A percentile compares a stretch with the other conserved stretches of the same genome.
Evolutionary conservation across 2,888 invertebrate genomes (phyloP).

Genomic region (Actias luna): DNA sequence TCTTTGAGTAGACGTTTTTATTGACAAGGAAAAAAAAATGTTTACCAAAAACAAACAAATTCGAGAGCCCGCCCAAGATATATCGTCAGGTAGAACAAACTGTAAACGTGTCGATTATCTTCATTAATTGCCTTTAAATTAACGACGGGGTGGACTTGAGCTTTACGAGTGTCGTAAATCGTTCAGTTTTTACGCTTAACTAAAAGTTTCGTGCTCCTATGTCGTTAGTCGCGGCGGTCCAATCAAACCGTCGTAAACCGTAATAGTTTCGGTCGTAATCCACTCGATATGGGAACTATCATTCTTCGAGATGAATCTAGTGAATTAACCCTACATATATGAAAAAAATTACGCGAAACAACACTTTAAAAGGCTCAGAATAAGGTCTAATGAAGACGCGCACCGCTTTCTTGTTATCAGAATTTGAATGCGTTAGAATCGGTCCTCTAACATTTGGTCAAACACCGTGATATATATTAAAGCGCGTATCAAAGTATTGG

Average conservation of each 20-base stretch:
- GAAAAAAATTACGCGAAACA: slow-evolving; percentile 25
- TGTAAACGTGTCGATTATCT: slow-evolving; percentile 50
- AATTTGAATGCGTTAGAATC: slow-evolving; percentile 38
- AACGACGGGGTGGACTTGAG: slow-evolving; percentile 59
- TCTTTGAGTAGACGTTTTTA: neutral
- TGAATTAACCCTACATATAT: slow-evolving; percentile 40
- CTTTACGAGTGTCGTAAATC: slow-evolving; percentile 72
- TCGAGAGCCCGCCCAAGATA: slow-evolving; percentile 25
- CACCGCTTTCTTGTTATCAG: slow-evolving; percentile 21
- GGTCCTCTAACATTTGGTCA: slow-evolving; percentile 56
- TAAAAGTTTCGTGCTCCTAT: slow-evolving; percentile 62
- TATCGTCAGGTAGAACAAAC: slow-evolving; percentile 45
- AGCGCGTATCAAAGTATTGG: slow-evolving; percentile 61
- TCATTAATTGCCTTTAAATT: slow-evolving; percentile 62
- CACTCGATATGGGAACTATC: slow-evolving; percentile 74
- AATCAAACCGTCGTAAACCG: slow-evolving; percentile 75
- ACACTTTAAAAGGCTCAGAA: slow-evolving; percentile 26
- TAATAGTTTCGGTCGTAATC: slow-evolving; percentile 71
- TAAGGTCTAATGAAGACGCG: slow-evolving; percentile 17
- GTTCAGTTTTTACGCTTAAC: slow-evolving; percentile 56
- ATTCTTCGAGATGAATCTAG: slow-evolving; percentile 57
- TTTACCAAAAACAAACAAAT: slow-evolving; percentile 29
- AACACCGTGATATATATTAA: slow-evolving; percentile 65
- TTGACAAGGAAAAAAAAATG: slow-evolving; percentile 24
- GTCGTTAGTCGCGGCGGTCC: slow-evolving; percentile 69